These are phyloP conservation scores for Spialia ferax DNA, from an alignment of 2,888 invertebrate genomes.

Conservation along the genomic window DNA sequence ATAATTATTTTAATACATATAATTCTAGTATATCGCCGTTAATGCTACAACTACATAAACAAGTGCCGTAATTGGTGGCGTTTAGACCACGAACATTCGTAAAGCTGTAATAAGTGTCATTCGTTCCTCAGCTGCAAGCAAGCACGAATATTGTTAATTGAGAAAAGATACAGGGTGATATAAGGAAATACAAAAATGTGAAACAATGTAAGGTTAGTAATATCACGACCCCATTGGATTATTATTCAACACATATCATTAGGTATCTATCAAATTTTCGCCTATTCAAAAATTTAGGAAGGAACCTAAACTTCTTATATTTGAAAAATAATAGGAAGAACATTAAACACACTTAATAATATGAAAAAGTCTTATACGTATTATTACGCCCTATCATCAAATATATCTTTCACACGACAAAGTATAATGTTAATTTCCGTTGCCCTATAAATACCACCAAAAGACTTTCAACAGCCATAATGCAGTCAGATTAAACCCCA, in stretches of 20 bases:
- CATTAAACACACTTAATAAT: no score
- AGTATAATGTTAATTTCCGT: conserved; percentile 5
- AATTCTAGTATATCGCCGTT: conserved; percentile 38
- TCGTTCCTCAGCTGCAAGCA: conserved; percentile 15
- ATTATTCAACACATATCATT: no score
- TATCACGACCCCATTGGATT: not conserved
- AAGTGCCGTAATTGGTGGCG: conserved; percentile 62
- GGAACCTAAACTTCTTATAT: no score
- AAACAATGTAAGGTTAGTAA: not conserved
- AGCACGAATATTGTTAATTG: not conserved
- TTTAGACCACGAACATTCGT: conserved; percentile 52
- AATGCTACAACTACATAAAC: conserved; percentile 47
- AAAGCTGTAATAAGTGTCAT: conserved; percentile 30
- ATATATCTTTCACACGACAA: not conserved
- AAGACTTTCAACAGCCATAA: conserved; percentile 6
- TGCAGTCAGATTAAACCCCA: conserved; percentile 15
- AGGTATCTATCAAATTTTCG: no score
- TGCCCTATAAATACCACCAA: conserved; percentile 6
- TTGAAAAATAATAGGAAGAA: no score
- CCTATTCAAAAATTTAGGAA: no score
- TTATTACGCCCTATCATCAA: not conserved
- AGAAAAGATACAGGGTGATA: not conserved
- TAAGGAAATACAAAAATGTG: not conserved
- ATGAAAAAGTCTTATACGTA: no score
- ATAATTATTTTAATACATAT: no score